phyloP scores from a whole-genome alignment of 2,113 vertebrate genomes.

The Struthidea cinerea region DNA sequence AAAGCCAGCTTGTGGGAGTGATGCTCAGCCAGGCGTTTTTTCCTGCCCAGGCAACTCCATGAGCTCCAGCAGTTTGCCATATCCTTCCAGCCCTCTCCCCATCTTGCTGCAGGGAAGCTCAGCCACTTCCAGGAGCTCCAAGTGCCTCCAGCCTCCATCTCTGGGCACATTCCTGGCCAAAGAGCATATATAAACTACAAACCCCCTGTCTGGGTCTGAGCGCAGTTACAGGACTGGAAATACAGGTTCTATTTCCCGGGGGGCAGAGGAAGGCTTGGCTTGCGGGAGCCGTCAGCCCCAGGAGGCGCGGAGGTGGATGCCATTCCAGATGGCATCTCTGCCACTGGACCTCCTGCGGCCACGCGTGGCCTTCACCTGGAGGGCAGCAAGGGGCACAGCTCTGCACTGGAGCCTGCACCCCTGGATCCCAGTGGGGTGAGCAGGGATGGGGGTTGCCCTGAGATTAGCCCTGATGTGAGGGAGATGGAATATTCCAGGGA shows the following conservation, averaged over 20 bases:
- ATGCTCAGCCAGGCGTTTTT: background rate
- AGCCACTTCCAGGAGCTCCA: accelerated
- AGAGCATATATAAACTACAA: background rate
- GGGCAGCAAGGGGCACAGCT: background rate
- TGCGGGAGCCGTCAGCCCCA: accelerated
- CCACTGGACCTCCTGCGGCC: background rate
- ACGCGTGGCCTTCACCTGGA: accelerated
- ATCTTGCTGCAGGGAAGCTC: background rate
- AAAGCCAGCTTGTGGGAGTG: background rate
- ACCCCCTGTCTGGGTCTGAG: background rate
- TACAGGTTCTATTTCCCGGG: constrained; percentile 43
- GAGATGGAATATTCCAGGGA: no score
- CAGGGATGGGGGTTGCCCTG: background rate
- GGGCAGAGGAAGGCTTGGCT: background rate
- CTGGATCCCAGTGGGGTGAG: accelerated
- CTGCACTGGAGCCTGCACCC: accelerated
- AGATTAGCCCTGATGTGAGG: accelerated
- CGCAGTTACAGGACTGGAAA: constrained; percentile 21
- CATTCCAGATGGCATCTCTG: background rate
- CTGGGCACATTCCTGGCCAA: background rate
- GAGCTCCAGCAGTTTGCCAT: background rate
- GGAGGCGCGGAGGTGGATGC: accelerated
- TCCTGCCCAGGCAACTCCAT: accelerated
- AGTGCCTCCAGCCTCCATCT: background rate
- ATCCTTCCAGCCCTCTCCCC: background rate